These are phyloP conservation scores for Gadopsis bispinosus DNA, from an alignment of 2,797 vertebrate genomes.

Conservation along the genomic window DNA sequence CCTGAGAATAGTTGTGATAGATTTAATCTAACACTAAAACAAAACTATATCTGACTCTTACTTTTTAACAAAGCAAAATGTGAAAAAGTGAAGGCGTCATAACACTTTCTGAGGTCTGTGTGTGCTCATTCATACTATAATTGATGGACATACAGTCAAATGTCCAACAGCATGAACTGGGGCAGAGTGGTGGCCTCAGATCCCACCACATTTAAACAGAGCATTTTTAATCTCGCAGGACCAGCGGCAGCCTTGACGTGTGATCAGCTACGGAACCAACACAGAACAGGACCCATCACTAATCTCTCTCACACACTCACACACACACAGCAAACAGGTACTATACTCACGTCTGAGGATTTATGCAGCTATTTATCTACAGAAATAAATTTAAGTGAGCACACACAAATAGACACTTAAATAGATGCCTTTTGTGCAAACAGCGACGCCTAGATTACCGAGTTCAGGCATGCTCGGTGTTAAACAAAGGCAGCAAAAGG, in stretches of 20 bases:
- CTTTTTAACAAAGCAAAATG: neutral
- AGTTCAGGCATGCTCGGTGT: constrained; percentile 1
- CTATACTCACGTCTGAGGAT: neutral
- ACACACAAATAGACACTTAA: neutral
- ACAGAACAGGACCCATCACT: constrained; percentile 36
- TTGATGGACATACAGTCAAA: constrained; percentile 15
- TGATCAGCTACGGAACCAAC: constrained; percentile 66
- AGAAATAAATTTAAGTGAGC: constrained; percentile 1
- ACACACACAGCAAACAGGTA: neutral
- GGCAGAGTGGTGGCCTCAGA: constrained; percentile 12
- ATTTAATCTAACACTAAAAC: neutral
- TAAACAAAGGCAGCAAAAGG: constrained; percentile 27
- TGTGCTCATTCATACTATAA: neutral
- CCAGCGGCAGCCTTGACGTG: constrained; percentile 65
- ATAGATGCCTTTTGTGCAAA: constrained; percentile 1
- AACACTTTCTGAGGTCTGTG: neutral
- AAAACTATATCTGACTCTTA: neutral
- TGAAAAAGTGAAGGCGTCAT: neutral
- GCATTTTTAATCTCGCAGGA: constrained; percentile 43
- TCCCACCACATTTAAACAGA: constrained; percentile 42
- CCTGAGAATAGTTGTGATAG: neutral
- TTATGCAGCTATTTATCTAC: neutral
- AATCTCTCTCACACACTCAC: neutral
- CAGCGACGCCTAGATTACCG: neutral
- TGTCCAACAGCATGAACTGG: constrained; percentile 6